Evolutionary conservation across 2,888 invertebrate genomes (phyloP), one percentile per base, ranked within the genome.

Genomic region (Trichogramma dendrolimi): DNA sequence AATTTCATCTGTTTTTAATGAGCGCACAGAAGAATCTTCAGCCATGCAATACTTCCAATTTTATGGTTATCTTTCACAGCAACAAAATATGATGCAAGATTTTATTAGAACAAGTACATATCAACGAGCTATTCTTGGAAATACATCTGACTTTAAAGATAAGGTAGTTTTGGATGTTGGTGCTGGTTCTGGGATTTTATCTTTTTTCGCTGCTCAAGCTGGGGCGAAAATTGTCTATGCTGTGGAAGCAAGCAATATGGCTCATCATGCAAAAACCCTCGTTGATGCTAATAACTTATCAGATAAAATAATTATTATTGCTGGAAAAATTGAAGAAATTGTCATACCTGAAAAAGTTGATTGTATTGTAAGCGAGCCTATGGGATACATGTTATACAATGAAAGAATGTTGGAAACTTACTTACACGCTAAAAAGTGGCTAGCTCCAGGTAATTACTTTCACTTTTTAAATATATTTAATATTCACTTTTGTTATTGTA

Each of bases 1-100:
- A 86, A 73, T 87, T 56, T 76, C 83, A 2, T 97, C 96, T 1
- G 92, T 93, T 69, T 97, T 98, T 80, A 91, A 94, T 60, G 92
- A 95, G 72, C 86, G 98, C 75, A 99, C 98, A 39, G 98, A 99
- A 79, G 96, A 97, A 79, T 94, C 96, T 4, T 98, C 98, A 59
- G 98, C 98, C 67, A 91, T 92, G 81, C 98, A 99, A 81, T 99
- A 99, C 85, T 98, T 98, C 79, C 96, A 98, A 84, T 99, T 99
- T 81, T 99, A 99, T 81, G 97, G 98, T 68, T 98, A 97, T 82
- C 83, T 99, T 70, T 96, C 96, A 61, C 99, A 99, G 79, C 99
- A 99, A 81, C 99, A 99, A 81, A 99, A 99, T 78, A 99, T 99
- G 98, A 92, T 99, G 92, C 98, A 99, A 82, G 99, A 99, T 80